Evolutionary conservation across 2,113 vertebrate species (phyloP), one percentile per base, ranked within the genome.

Genomic region (Ranitomeya variabilis): DNA sequence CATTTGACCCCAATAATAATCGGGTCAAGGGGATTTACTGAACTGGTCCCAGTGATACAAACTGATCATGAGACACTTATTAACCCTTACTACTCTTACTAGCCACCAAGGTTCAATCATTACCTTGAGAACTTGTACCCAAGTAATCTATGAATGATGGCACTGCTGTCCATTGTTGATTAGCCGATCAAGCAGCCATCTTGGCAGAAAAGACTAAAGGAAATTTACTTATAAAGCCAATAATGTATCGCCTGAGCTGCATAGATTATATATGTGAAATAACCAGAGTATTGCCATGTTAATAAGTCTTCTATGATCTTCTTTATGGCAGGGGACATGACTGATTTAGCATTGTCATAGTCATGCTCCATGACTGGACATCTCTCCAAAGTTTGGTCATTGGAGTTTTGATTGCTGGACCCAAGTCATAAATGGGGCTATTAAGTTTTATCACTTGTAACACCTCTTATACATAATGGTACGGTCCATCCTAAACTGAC

Each of bases 1-100:
- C 96, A 0, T 99, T 99, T 0, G 98, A 99, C 89, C 96, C 98
- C 0, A 94, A 97, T 91, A 99, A 97, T 93, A 97, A 97, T 92
- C 93, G 98, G 0, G 93, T 99, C 85, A 99, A 95, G 86, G 98
- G 97, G 2, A 92, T 97, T 89, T 99, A 99, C 86, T 94, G 92
- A 96, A 76, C 79, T 60, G 14, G 11, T n/a, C 14, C 0, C 0
- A 3, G 21, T 31, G 23, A 31, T 13, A 59, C n/a, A 55, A 13
- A 13, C 23, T 0, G 14, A 60, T 59, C 55, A 59, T 26, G 77
- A 80, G 51, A 10, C 55, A 31, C 6, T 80, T 80, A 15, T 57
- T 2, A 60, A 14, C 55, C 14, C 57, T 8, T 80, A n/a, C 78
- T 31, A 52, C 4, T 57, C n/a, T 23, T 9, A 37, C 19, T 14